These are phyloP conservation scores for Agapetus fuscipes DNA, from an alignment of 2,888 invertebrate species.

Conservation along the genomic window DNA sequence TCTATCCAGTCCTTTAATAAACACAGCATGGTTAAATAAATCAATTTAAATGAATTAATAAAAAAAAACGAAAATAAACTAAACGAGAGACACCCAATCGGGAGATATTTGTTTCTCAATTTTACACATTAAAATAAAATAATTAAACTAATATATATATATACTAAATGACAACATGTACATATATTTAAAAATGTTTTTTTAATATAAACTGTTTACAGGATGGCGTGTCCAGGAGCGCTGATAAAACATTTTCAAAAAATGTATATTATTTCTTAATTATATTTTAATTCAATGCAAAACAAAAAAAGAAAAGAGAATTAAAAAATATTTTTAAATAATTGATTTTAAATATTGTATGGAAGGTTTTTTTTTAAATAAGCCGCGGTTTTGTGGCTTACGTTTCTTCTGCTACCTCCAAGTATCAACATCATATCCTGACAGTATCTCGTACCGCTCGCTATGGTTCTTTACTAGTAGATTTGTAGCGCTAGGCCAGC, in stretches of 20 bases:
- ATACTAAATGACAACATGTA: constrained; percentile 9
- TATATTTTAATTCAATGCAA: too few species aligned
- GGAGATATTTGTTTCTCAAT: constrained; percentile 10
- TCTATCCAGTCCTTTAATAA: too few species aligned
- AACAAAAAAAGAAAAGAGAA: too few species aligned
- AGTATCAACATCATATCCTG: constrained; percentile 21
- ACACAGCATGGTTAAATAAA: too few species aligned
- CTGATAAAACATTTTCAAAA: neutral
- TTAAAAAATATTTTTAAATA: too few species aligned
- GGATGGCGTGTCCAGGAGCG: constrained; percentile 19
- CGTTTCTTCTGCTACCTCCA: constrained; percentile 21
- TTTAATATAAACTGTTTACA: constrained; percentile 21
- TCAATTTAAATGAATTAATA: too few species aligned
- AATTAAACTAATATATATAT: constrained; percentile 13
- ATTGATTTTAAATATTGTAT: too few species aligned
- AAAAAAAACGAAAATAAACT: too few species aligned
- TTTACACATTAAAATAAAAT: constrained; percentile 6
- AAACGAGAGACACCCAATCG: constrained; percentile 9
- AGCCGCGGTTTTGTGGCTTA: too few species aligned
- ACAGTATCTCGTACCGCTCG: neutral
- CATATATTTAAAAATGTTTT: constrained; percentile 17
- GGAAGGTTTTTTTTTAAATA: too few species aligned
- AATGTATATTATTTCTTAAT: too few species aligned
- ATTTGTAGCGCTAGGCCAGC: neutral
- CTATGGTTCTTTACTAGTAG: neutral